These are phyloP conservation scores for Atethmia centrago DNA, from an alignment of 2,888 invertebrate species.

Conservation along the genomic window DNA sequence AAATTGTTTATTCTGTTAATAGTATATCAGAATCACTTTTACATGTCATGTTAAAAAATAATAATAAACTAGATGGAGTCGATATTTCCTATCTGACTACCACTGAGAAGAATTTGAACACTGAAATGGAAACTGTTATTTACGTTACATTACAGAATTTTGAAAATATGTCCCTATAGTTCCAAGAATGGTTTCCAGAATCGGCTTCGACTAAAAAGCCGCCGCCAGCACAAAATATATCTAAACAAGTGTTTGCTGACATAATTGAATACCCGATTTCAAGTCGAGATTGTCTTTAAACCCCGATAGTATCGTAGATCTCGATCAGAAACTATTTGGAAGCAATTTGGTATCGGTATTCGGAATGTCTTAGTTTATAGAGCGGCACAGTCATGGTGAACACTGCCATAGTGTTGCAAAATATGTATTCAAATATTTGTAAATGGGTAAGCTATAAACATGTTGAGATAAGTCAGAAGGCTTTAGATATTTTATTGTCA, in stretches of 20 bases:
- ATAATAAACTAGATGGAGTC: too few relatives aligned
- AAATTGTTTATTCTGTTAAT: too few relatives aligned
- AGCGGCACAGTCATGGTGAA: slow-evolving; percentile 71
- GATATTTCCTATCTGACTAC: too few relatives aligned
- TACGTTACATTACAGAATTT: slow-evolving; percentile 36
- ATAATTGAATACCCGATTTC: slow-evolving; percentile 79
- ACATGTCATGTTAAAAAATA: too few relatives aligned
- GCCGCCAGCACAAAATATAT: slow-evolving; percentile 76
- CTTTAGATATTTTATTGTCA: slow-evolving; percentile 71
- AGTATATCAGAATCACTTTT: too few relatives aligned
- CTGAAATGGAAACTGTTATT: slow-evolving; percentile 30
- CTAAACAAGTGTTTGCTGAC: slow-evolving; percentile 76
- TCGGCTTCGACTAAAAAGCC: slow-evolving; percentile 55
- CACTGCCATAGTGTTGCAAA: slow-evolving; percentile 75
- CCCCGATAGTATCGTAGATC: slow-evolving; percentile 76
- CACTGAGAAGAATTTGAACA: too few relatives aligned
- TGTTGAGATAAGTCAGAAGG: slow-evolving; percentile 73
- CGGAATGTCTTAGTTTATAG: slow-evolving; percentile 76
- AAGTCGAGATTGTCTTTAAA: slow-evolving; percentile 75
- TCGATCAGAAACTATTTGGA: slow-evolving; percentile 80
- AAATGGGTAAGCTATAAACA: slow-evolving; percentile 78
- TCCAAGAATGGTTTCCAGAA: slow-evolving; percentile 37
- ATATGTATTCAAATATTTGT: slow-evolving; percentile 81
- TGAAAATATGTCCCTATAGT: slow-evolving; percentile 44
- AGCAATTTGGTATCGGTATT: slow-evolving; percentile 80